A percentile compares a stretch with the other conserved stretches of the same genome.
These are phyloP conservation scores for Cynopterus brachyotis DNA, from an alignment of 2,113 vertebrate genomes.

Conservation along the genomic window DNA sequence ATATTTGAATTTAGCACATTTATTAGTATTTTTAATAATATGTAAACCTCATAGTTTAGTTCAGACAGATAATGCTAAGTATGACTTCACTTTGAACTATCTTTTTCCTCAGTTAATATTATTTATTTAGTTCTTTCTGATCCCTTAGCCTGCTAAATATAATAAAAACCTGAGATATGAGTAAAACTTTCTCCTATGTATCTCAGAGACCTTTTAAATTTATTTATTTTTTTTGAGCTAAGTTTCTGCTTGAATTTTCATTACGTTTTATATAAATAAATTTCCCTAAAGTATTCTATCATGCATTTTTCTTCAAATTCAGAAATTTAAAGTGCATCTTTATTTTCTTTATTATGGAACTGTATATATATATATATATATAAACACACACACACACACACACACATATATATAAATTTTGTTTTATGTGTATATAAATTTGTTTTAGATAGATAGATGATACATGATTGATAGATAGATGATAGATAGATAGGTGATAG, in stretches of 20 bases:
- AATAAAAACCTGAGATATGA: conserved; percentile 65
- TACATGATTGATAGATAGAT: too few species aligned
- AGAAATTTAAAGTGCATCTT: not conserved
- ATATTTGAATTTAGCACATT: not conserved
- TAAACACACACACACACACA: too few species aligned
- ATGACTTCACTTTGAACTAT: conserved; percentile 59
- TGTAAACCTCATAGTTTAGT: not conserved
- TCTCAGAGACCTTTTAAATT: not conserved
- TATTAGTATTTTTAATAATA: not conserved
- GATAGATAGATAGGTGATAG: too few species aligned
- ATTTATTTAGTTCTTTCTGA: conserved; percentile 71
- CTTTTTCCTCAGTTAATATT: conserved; percentile 73
- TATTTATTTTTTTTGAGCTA: not conserved
- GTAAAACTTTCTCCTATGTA: conserved; percentile 27
- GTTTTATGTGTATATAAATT: too few species aligned
- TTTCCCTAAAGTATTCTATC: not conserved
- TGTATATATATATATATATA: too few species aligned
- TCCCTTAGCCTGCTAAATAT: conserved; percentile 55
- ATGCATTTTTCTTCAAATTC: not conserved
- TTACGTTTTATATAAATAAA: not conserved
- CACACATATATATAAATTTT: too few species aligned
- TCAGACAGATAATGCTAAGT: conserved; percentile 45
- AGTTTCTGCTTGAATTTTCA: not conserved
- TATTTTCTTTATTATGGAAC: not conserved
- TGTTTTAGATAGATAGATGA: too few species aligned